Percentiles rank a stretch among this genome's conserved stretches.
Evolutionary conservation across 2,888 invertebrate genomes (phyloP).

Genomic region (Elysia crispata): DNA sequence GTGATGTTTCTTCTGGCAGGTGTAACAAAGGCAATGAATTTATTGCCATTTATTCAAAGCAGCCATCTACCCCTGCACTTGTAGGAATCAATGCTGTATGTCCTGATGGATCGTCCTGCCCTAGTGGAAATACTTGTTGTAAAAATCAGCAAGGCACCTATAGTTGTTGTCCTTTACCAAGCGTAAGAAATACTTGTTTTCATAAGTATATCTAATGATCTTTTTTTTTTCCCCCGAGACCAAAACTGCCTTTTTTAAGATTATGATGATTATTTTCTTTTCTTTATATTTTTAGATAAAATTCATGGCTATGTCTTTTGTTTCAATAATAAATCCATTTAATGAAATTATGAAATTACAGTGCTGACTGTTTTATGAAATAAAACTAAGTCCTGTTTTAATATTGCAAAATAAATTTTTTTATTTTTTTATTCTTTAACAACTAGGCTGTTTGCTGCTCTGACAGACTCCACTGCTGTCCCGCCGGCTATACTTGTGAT

Average conservation of each 20-base stretch:
- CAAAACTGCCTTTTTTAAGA: too few relatives aligned
- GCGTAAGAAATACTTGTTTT: conserved; percentile 52
- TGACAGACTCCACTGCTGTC: conserved; percentile 74
- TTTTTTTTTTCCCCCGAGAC: too few relatives aligned
- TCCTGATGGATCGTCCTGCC: conserved; percentile 56
- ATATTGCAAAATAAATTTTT: too few relatives aligned
- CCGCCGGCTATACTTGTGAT: conserved; percentile 65
- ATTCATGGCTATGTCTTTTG: too few relatives aligned
- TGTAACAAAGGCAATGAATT: conserved; percentile 54
- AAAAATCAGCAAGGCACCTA: conserved; percentile 59
- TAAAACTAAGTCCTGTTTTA: too few relatives aligned
- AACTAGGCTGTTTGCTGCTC: conserved; percentile 71
- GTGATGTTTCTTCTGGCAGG: conserved; percentile 58
- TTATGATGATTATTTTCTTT: too few relatives aligned
- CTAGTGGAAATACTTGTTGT: conserved; percentile 66
- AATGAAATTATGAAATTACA: too few relatives aligned
- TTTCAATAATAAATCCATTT: too few relatives aligned
- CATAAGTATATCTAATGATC: background rate
- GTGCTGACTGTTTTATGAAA: too few relatives aligned
- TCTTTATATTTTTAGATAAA: too few relatives aligned
- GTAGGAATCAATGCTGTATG: conserved; percentile 50
- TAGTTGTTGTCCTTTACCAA: conserved; percentile 72
- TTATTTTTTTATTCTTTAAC: background rate
- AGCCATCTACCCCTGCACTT: background rate
- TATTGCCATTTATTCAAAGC: conserved; percentile 25